These are phyloP conservation scores for Craseonycteris thonglongyai DNA, from an alignment of 2,113 vertebrate species.

Conservation along the genomic window DNA sequence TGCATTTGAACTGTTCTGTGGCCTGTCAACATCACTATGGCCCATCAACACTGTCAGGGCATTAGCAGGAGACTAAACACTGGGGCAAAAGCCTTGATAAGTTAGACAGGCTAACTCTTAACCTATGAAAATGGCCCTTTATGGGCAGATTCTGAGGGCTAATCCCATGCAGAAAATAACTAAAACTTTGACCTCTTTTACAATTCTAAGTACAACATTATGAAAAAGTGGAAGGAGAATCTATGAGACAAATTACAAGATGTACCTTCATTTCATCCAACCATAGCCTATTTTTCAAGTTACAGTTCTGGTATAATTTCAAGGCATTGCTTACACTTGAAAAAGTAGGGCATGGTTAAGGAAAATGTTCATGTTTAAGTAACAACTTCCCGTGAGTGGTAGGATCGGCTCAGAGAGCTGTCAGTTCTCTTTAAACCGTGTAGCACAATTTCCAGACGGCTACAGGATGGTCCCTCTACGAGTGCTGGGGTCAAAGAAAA, in stretches of 20 bases:
- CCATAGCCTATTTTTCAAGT: neutral
- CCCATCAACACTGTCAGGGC: slow-evolving; percentile 44
- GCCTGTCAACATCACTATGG: slow-evolving; percentile 53
- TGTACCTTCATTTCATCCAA: neutral
- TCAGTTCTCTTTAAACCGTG: slow-evolving; percentile 37
- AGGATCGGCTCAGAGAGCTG: slow-evolving; percentile 24
- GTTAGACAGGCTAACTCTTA: neutral
- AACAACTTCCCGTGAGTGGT: slow-evolving; percentile 19
- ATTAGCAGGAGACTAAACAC: slow-evolving; percentile 65
- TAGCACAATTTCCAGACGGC: slow-evolving; percentile 40
- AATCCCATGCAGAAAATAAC: neutral
- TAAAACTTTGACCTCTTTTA: neutral
- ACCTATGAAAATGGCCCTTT: neutral
- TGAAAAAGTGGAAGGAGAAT: neutral
- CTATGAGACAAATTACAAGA: neutral
- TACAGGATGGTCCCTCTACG: neutral
- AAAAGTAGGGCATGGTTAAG: neutral
- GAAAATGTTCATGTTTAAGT: slow-evolving; percentile 37
- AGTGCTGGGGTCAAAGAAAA: slow-evolving; percentile 31
- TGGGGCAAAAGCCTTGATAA: slow-evolving; percentile 34
- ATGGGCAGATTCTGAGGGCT: neutral
- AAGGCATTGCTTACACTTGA: neutral
- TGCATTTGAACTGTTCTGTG: slow-evolving; percentile 54
- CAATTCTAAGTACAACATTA: neutral
- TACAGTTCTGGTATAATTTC: neutral